Evolutionary conservation across 2,113 vertebrate species (phyloP).

Genomic region (Platanista minor): DNA sequence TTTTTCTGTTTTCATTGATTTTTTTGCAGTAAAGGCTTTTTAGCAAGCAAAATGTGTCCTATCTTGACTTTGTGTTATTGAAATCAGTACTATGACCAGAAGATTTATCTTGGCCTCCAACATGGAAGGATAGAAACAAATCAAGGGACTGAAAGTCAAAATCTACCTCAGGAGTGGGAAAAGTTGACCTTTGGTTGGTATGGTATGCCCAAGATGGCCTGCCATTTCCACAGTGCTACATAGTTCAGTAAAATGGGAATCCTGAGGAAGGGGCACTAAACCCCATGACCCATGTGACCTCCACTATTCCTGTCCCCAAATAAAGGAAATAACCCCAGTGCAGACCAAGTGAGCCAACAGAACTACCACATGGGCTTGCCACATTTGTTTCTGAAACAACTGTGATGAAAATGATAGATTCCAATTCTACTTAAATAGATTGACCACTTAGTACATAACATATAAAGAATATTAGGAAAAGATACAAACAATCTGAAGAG

Average conservation of each 20-base stretch:
- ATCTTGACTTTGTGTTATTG: not conserved
- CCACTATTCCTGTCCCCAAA: too few relatives aligned
- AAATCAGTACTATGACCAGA: not conserved
- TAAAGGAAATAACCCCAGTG: not conserved
- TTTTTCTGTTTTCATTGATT: not conserved
- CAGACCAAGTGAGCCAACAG: not conserved
- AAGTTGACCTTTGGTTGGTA: not conserved
- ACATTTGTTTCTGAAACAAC: not conserved
- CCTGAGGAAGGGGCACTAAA: not conserved
- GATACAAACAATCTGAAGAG: not conserved
- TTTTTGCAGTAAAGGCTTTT: not conserved
- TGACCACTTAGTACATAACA: not conserved
- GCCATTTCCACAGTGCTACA: not conserved
- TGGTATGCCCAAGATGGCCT: not conserved
- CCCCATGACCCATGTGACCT: accelerated
- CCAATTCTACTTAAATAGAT: not conserved
- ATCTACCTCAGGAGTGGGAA: not conserved
- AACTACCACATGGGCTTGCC: not conserved
- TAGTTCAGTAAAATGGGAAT: not conserved
- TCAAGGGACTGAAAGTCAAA: not conserved
- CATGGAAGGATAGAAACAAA: not conserved
- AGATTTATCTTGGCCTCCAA: not conserved
- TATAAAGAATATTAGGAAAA: not conserved
- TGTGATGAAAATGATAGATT: not conserved
- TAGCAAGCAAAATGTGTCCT: not conserved